Base-by-base conservation (phyloP, 2,797 vertebrate species). In the Cheirogaleus major region DNA sequence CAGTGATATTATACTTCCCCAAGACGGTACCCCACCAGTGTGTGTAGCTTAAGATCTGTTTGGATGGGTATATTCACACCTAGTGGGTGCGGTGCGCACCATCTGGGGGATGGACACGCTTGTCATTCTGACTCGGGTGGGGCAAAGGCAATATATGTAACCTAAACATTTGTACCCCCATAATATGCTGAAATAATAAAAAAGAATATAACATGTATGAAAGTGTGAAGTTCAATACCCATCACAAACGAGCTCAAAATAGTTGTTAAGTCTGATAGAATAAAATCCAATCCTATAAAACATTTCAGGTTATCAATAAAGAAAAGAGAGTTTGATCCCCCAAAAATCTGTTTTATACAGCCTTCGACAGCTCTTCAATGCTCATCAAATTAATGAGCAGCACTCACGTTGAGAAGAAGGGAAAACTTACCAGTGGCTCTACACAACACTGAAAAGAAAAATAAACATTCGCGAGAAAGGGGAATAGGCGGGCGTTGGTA, bases 241-340 rank as follows among this genome's bases (percentile, higher is more conserved):
- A 90, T 35, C 79, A 89, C 11, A 91, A 95, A 88, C 78, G 17
- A 79, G 32, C 82, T 88, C n/a, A 79, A 87, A 95, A 79, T 61
- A 4, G 13, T 48, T 82, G 9, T 59, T 90, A 70, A 67, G 52
- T 80, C 23, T 50, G 48, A 91, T 13, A 61, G 22, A 59, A 83
- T 78, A 95, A 90, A 78, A 90, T 82, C 27, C 12, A 90, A 70
- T 72, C 69, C 61, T 72, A 80, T 57, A 81, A 95, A 0, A 0
- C 30, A 52, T 5, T 38, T 80, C n/a, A 84, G 7, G 65, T 93
- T 38, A 35, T 97, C 63, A 55, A 0, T 80, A 94, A 69, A 70
- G 76, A 41, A 83, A 85, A 89, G 48, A 85, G 32, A 65, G 14
- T 78, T 48, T 65, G 97, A 96, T 41, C 7, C 7, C 18, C 18